Evolutionary conservation across 2,888 invertebrate species (phyloP).

Genomic region (Nomada ruficornis): DNA sequence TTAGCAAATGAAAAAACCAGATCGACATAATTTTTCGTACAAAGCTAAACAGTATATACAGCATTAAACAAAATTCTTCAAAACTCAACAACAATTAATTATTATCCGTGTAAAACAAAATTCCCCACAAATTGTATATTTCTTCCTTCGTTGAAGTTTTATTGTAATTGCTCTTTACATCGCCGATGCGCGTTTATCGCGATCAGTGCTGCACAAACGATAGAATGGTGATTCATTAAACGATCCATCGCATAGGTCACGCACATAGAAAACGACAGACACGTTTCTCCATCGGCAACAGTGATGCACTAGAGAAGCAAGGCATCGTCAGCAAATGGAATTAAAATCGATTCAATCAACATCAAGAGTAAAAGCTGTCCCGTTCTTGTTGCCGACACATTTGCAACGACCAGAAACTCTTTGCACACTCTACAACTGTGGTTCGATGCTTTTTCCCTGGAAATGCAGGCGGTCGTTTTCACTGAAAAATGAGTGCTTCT

Average conservation of each 20-base stretch:
- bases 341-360: conserved; percentile 19
- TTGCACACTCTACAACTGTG: conserved; percentile 31
- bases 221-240: background rate
- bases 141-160: no score
- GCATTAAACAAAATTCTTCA: no score
- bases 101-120: no score
- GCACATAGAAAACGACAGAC: background rate
- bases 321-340: conserved; percentile 6
- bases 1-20: no score
- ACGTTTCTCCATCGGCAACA: background rate
- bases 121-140: no score
- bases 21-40: no score
- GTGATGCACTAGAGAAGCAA: background rate
- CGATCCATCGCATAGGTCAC: background rate
- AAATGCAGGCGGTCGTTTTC: conserved; percentile 66
- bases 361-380: conserved; percentile 1
- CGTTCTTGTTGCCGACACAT: conserved; percentile 39
- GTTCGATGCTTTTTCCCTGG: conserved; percentile 52
- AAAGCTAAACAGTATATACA: no score
- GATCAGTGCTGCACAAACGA: background rate
- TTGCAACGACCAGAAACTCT: conserved; percentile 32
- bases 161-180: no score
- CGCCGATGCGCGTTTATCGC: background rate
- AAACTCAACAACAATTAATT: no score
- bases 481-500: conserved; percentile 75